Base-by-base conservation (phyloP, 2,797 vertebrate species). In the Eidolon dupreanum region DNA sequence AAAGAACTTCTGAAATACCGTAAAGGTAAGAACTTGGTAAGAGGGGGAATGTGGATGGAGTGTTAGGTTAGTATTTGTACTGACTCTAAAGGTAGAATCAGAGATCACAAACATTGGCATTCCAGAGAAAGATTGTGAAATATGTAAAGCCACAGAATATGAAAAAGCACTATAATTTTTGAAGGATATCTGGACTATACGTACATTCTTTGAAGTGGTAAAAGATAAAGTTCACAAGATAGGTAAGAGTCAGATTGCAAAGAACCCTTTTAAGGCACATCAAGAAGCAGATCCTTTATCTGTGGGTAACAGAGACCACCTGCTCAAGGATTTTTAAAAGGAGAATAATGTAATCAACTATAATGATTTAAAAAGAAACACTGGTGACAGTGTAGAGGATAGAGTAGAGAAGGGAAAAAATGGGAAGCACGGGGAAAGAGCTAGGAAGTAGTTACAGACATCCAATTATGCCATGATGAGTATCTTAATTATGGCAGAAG, bases 401-500 rank as follows among this genome's bases (percentile, higher is more conserved):
- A 16, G 1, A 55, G 8, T 61, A 24, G 4, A 73, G 7, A 38
- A 41, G 9, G 11, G 0, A 28, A 31, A 81, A 95, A 49, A 24
- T 6, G 57, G 26, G n/a, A 86, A 17, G 20, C 0, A 51, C 1
- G 46, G 4, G 13, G 22, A 81, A 81, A 65, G 68, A 49, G 2
- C 92, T 61, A 73, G 84, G 19, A 82, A 71, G 41, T 33, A 68
- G 33, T 88, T 70, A 78, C 31, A 83, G 33, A 68, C 31, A 73
- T 57, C 41, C 13, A 83, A 31, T 81, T 66, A 71, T 31, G 17
- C 55, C 46, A 82, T 15, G 31, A 86, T 73, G n/a, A 96, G 31
- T 91, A 89, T 91, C 68, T 24, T 70, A 87, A 82, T 7, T 75
- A 16, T 26, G 55, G 41, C 49, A 92, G 82, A 96, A 65, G 41